Conservation (phyloP, 2,888 invertebrate species). For the Eumerus sabulonum region DNA sequence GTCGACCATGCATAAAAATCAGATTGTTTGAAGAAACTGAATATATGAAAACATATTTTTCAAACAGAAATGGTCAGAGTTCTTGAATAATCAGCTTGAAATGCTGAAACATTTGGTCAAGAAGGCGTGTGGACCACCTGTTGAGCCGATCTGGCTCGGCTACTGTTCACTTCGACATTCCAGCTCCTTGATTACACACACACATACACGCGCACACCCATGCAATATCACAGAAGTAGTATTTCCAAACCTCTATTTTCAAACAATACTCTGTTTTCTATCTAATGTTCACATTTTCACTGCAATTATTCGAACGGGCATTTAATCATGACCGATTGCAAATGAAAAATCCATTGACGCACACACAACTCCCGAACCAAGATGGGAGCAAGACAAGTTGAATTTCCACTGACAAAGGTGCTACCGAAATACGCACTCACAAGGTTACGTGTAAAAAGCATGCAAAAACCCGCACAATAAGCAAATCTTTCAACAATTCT, state of each 20-base stretch:
- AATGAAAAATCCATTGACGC: conserved; percentile 34
- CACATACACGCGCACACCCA: not conserved
- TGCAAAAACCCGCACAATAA: conserved; percentile 41
- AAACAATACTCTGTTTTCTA: too few species aligned
- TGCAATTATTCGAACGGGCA: too few species aligned
- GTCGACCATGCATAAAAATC: too few species aligned
- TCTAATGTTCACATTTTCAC: too few species aligned
- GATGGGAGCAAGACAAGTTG: conserved; percentile 69
- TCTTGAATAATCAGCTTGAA: not conserved
- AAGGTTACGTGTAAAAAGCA: conserved; percentile 77
- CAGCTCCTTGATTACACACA: too few species aligned
- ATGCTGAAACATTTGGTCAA: not conserved
- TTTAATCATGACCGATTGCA: conserved; percentile 8
- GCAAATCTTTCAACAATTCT: not conserved
- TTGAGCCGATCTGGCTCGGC: conserved; percentile 49
- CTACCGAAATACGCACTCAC: conserved; percentile 79
- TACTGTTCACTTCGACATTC: conserved; percentile 52
- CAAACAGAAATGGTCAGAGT: too few species aligned
- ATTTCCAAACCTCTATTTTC: not conserved
- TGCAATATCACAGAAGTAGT: not conserved
- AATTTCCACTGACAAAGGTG: conserved; percentile 72
- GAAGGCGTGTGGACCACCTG: conserved; percentile 63
- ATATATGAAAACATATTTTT: too few species aligned
- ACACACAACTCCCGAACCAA: conserved; percentile 53
- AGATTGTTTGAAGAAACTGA: too few species aligned